These are phyloP conservation scores for Spodoptera exigua DNA, from an alignment of 2,888 invertebrate genomes.

Conservation along the genomic window DNA sequence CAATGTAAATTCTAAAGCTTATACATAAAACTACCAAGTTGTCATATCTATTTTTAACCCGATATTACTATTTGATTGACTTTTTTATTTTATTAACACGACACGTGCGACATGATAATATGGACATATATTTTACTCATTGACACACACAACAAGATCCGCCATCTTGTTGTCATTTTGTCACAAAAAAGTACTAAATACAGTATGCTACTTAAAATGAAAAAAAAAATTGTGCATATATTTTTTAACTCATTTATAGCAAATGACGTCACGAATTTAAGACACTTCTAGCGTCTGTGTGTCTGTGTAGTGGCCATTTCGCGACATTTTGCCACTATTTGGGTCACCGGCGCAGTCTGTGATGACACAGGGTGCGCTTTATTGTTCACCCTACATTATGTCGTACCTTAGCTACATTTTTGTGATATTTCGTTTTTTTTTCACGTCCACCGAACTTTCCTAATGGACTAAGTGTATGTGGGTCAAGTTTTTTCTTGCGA, in stretches of 20 bases:
- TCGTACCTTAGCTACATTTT: conserved; percentile 55
- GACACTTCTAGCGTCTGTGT: conserved; percentile 54
- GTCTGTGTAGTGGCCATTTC: conserved; percentile 74
- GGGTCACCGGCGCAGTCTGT: conserved; percentile 82
- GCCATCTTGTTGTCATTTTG: too few species aligned
- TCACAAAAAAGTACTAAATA: too few species aligned
- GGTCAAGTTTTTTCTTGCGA: conserved; percentile 48
- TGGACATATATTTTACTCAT: too few species aligned
- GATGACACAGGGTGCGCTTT: conserved; percentile 75
- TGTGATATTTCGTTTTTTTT: conserved; percentile 46
- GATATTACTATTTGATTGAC: too few species aligned
- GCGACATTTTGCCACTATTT: conserved; percentile 80
- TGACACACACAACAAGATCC: too few species aligned
- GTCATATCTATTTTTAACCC: too few species aligned
- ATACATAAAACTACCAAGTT: too few species aligned
- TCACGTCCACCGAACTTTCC: conserved; percentile 41
- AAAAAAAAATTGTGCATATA: background rate
- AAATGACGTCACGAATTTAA: conserved; percentile 15
- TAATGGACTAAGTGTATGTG: conserved; percentile 53
- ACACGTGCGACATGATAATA: too few species aligned
- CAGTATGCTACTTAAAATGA: too few species aligned
- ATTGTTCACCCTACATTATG: conserved; percentile 70
- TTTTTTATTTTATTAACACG: too few species aligned
- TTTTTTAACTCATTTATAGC: conserved; percentile 1
- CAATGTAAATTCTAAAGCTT: too few species aligned